These are phyloP conservation scores for Eubucco bourcierii DNA, from an alignment of 2,113 vertebrate species.

Conservation along the genomic window DNA sequence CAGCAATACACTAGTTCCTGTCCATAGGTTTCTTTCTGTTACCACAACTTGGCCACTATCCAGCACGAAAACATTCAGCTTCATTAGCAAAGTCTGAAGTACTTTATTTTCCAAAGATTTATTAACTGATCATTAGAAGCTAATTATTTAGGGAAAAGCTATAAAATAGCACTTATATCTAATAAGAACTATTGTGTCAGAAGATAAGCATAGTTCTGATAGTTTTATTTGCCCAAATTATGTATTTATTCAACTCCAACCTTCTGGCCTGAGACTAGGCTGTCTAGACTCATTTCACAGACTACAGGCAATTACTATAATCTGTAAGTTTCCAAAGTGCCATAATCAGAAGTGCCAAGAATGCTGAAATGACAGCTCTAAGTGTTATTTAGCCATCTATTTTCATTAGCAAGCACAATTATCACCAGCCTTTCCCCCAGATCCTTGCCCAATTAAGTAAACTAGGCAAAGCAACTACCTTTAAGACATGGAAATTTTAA, in stretches of 20 bases:
- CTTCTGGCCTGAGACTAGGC: slow-evolving; percentile 16
- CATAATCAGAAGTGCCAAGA: background rate
- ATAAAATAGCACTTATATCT: slow-evolving; percentile 20
- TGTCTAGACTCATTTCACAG: slow-evolving; percentile 32
- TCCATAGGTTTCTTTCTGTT: background rate
- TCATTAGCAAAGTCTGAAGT: background rate
- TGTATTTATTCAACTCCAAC: slow-evolving; percentile 27
- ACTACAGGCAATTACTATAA: slow-evolving; percentile 4
- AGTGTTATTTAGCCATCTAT: background rate
- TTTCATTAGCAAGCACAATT: background rate
- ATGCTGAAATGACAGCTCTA: background rate
- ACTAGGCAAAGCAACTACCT: background rate
- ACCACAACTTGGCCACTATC: background rate
- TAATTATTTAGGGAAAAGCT: slow-evolving; percentile 40
- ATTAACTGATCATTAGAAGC: slow-evolving; percentile 25
- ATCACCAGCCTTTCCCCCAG: background rate
- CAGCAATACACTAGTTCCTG: background rate
- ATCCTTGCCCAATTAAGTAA: background rate
- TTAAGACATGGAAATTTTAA: background rate
- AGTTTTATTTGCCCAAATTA: slow-evolving; percentile 21
- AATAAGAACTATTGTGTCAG: background rate
- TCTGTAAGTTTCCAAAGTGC: slow-evolving; percentile 9
- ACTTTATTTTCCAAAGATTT: slow-evolving; percentile 4
- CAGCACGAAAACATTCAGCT: background rate
- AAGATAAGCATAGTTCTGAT: slow-evolving; percentile 6